Base-by-base conservation (phyloP, 1,140 invertebrate genomes). In the Bombus haemorrhoidalis region DNA sequence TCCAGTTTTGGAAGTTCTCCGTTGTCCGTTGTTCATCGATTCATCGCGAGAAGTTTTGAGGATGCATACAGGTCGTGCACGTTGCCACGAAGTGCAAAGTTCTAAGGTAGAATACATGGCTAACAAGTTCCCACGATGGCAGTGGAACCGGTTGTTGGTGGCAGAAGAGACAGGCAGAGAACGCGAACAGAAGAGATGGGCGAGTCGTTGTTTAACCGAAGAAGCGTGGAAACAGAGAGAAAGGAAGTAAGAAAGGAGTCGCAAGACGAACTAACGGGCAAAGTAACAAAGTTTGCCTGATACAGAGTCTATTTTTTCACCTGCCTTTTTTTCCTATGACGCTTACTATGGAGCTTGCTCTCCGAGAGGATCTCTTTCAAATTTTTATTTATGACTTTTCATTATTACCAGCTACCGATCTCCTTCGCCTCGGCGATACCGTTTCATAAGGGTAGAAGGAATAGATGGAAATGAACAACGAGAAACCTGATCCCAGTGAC, bases 331-430 rank as follows among this genome's bases (percentile, higher is more conserved):
- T 86, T 86, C 32, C 32, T 34, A 22, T 15, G 34, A 28, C 18
- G 18, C 37, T 22, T 9, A 53, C 15, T 47, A 12, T 34, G 43
- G 10, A 43, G 32, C 10, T 71, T 32, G 68, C 13, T 32, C 25
- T 53, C 18, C 37, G 22, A 68, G 57, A 66, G 18, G 53, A 57
- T 64, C 64, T 68, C 43, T 57, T 68, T 77, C 86, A 89, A 92
- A 92, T 91, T 92, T 92, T 92, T 92, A 91, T 92, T 92, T 91
- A 91, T 79, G 86, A 87, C 69, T 71, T 74, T 87, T 90, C 80
- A 86, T 91, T 91, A 91, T 91, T 87, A 78, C 89, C 78, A 59
- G 64, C 87, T 72, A 86, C 83, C 91, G 84, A 89, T 90, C 85
- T 87, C 72, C 62, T 64, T 73, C 73, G 80, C 68, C 75, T 85